These are phyloP conservation scores for Gouania willdenowi DNA, from an alignment of 2,797 vertebrate genomes.

Conservation along the genomic window DNA sequence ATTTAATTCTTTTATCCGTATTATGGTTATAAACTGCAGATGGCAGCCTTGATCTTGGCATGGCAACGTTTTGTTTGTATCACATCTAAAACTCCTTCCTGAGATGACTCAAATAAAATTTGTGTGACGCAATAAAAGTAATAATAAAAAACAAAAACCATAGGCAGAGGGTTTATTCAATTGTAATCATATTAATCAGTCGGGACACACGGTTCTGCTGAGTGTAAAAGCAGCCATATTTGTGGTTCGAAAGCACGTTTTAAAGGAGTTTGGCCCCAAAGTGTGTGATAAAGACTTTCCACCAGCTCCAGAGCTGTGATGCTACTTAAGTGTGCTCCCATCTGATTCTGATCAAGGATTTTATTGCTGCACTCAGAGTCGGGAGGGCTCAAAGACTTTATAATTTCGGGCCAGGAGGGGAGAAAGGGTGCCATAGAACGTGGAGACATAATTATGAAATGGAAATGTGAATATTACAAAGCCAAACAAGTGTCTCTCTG, in stretches of 20 bases:
- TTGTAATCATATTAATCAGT: constrained; percentile 1
- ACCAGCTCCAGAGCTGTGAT: constrained; percentile 53
- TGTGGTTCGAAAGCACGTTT: constrained; percentile 53
- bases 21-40: constrained; percentile 37
- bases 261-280: constrained; percentile 30
- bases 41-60: constrained; percentile 49
- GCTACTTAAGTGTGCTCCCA: constrained; percentile 59
- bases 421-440: constrained; percentile 39
- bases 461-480: constrained; percentile 75
- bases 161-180: background rate
- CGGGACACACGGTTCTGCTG: constrained; percentile 8
- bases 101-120: background rate
- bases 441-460: constrained; percentile 71
- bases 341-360: constrained; percentile 67
- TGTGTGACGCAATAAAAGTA: background rate
- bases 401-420: background rate
- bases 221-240: constrained; percentile 21
- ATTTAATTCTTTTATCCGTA: background rate
- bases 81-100: background rate
- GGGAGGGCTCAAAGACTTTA: constrained; percentile 43
- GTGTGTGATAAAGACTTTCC: constrained; percentile 63
- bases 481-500: constrained; percentile 74
- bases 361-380: constrained; percentile 36
- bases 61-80: background rate
- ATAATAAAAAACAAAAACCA: background rate